Evolutionary conservation across 2,113 vertebrate genomes (phyloP).

Genomic region (Cromileptes altivelis): DNA sequence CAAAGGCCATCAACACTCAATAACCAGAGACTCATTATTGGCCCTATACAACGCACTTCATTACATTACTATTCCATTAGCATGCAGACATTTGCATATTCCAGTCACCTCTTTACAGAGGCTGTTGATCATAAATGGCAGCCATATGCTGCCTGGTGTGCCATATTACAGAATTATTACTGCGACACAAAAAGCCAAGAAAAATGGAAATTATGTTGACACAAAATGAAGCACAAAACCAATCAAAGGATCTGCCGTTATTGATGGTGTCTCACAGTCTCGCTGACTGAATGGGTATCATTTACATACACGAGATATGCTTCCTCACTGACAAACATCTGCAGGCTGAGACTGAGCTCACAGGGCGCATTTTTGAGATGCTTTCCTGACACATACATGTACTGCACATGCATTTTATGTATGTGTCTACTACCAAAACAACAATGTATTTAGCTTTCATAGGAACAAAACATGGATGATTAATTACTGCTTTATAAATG

Average conservation of each 20-base stretch:
- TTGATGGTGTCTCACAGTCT: conserved; percentile 34
- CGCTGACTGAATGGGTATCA: conserved; percentile 38
- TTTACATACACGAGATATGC: conserved; percentile 25
- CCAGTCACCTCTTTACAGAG: conserved; percentile 69
- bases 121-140: conserved; percentile 81
- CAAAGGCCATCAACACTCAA: conserved; percentile 76
- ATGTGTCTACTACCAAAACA: conserved; percentile 8
- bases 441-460: conserved; percentile 1
- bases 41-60: conserved; percentile 74
- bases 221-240: conserved; percentile 54
- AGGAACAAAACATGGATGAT: not conserved
- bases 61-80: conserved; percentile 82
- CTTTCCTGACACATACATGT: conserved; percentile 14
- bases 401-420: conserved; percentile 16
- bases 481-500: conserved; percentile 16
- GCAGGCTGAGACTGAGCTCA: conserved; percentile 7
- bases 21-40: conserved; percentile 78
- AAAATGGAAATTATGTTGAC: conserved; percentile 66
- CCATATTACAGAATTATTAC: conserved; percentile 75
- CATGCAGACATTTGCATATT: conserved; percentile 79
- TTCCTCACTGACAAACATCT: conserved; percentile 16
- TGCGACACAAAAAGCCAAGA: conserved; percentile 63
- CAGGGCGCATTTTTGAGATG: conserved; percentile 28
- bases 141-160: conserved; percentile 77
- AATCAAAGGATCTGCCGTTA: conserved; percentile 50